Evolutionary conservation across 2,113 vertebrate species (phyloP), one percentile per base, ranked within the genome.

Genomic region (Penelope pileata): DNA sequence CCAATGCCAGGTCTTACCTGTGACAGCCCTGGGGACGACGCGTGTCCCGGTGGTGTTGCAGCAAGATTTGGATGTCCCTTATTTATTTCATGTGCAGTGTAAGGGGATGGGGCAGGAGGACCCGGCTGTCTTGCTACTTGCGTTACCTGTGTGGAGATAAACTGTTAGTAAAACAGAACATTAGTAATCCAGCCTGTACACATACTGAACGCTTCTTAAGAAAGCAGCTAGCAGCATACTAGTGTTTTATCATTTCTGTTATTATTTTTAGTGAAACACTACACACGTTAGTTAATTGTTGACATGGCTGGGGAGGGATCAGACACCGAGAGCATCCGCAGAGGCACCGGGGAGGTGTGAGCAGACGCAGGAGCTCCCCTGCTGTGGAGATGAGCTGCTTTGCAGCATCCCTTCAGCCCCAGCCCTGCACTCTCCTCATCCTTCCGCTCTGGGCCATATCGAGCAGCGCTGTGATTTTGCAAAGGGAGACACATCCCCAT

Each of bases 31-130:
- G 98, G 98, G 95, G 99, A 99, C 92, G 99, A 98, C 38, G 98
- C 98, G 97, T 99, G 99, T 97, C 99, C 99, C 36, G 99, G 99
- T 40, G 99, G 99, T 4, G 99, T 99, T 87, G 98, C 98, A 56
- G 98, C 98, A 96, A 99, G 98, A 94, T 97, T 99, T 24, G 99
- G 98, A 96, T 99, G 99, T 97, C 99, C 99, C 98, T 99, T 99
- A 97, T 97, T 98, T 98, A 99, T 98, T 97, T 99, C 99, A 96
- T 99, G 99, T 96, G 99, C 97, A 96, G 98, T 97, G 93, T 98
- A 99, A 91, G 98, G 98, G 97, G 98, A 97, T 93, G 99, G 98
- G 91, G 98, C 98, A 17, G 97, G 97, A 95, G 98, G 97, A 94
- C 98, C 98, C 75, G 98, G 98, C 63, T 99, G 99, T 97, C 99